Percentiles rank a stretch among this genome's conserved stretches.
phyloP scores from a whole-genome alignment of 2,797 vertebrate species.

The Notolabrus celidotus region DNA sequence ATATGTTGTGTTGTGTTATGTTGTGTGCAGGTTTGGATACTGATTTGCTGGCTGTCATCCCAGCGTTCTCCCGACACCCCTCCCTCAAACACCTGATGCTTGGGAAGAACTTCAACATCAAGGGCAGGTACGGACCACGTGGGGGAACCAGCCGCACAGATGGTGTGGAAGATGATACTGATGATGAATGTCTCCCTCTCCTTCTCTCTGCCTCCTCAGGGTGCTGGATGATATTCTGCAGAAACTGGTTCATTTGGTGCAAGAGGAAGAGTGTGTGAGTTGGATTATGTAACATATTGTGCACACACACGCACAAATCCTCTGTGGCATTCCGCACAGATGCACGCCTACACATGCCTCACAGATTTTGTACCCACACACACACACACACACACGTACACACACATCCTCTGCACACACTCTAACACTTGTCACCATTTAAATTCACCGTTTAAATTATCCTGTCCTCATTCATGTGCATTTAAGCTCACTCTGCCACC shows the following conservation, averaged over 20 bases:
- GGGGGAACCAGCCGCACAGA: slow-evolving; percentile 35
- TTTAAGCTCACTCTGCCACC: slow-evolving; percentile 45
- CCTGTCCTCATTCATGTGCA: slow-evolving; percentile 26
- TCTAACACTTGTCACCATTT: slow-evolving; percentile 22
- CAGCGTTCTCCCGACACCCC: slow-evolving; percentile 89
- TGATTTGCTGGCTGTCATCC: slow-evolving; percentile 89
- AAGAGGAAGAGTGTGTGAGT: slow-evolving; percentile 96
- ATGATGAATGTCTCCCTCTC: slow-evolving; percentile 63
- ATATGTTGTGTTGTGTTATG: slow-evolving; percentile 5
- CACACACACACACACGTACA: slow-evolving; percentile 11
- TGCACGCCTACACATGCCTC: slow-evolving; percentile 53
- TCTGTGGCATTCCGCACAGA: slow-evolving; percentile 47
- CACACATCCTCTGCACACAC: neutral
- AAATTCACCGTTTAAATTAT: slow-evolving; percentile 34
- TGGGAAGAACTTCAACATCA: slow-evolving; percentile 95
- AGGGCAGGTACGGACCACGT: slow-evolving; percentile 86
- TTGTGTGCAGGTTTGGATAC: slow-evolving; percentile 87
- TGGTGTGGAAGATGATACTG: slow-evolving; percentile 44
- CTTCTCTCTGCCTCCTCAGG: slow-evolving; percentile 79
- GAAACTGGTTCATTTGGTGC: slow-evolving; percentile 92
- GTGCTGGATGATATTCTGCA: slow-evolving; percentile 92
- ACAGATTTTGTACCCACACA: slow-evolving; percentile 33
- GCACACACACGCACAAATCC: slow-evolving; percentile 26
- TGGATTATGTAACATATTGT: slow-evolving; percentile 71
- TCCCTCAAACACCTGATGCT: slow-evolving; percentile 92